phyloP scores from a whole-genome alignment of 2,888 invertebrate genomes.

The Schizotus pectinicornis region DNA sequence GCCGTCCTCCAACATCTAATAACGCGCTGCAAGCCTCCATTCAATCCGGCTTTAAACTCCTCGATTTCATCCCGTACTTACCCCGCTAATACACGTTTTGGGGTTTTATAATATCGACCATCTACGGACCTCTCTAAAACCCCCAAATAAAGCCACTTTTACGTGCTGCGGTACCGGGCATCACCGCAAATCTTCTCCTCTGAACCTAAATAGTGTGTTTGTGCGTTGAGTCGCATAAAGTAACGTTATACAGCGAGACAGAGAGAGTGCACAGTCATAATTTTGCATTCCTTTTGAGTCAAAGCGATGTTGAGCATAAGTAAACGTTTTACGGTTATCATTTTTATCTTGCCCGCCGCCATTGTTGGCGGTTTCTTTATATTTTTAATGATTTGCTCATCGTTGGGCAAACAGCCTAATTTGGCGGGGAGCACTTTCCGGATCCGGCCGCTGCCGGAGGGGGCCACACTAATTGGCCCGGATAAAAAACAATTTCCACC shows the following conservation, averaged over 20 bases:
- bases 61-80: no score
- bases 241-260: no score
- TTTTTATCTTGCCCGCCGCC: conserved; percentile 38
- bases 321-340: conserved; percentile 47
- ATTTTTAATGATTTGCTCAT: conserved; percentile 40
- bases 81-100: no score
- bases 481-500: no score
- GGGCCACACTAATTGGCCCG: no score
- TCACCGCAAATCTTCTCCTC: conserved; percentile 43
- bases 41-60: no score
- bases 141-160: conserved; percentile 31
- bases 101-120: conserved; percentile 8
- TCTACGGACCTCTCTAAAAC: conserved; percentile 18
- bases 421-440: not conserved
- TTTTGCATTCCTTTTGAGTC: conserved; percentile 48
- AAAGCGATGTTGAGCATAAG: conserved; percentile 43
- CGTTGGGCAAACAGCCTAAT: conserved; percentile 33
- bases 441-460: no score
- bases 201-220: no score
- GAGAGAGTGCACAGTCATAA: conserved; percentile 34
- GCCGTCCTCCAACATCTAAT: no score
- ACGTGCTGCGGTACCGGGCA: conserved; percentile 20
- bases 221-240: no score
- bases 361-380: conserved; percentile 32
- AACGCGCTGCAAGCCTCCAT: no score